Conservation (phyloP, 2,888 invertebrate genomes). For the Cetonia aurata region DNA sequence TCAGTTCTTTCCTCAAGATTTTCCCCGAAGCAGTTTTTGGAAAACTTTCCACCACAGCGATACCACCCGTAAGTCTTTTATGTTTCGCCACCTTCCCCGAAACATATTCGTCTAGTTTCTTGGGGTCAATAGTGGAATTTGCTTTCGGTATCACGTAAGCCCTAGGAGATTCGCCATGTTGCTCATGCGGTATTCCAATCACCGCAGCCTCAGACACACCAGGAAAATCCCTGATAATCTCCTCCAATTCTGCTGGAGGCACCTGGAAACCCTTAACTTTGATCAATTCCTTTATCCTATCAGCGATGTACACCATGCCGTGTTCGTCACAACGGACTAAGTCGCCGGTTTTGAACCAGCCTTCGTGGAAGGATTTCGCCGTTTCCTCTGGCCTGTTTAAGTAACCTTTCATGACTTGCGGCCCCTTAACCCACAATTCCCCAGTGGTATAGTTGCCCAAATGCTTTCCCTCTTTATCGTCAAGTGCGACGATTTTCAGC, state of each 20-base stretch:
- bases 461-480: constrained; percentile 57
- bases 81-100: constrained; percentile 78
- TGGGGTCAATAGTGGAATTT: constrained; percentile 64
- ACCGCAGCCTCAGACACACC: constrained; percentile 84
- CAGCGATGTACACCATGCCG: constrained; percentile 77
- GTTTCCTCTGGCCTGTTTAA: constrained; percentile 81
- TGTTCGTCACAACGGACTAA: constrained; percentile 71
- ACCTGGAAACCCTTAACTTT: constrained; percentile 82
- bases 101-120: constrained; percentile 73
- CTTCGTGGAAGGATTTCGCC: constrained; percentile 74
- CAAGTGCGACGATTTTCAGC: constrained; percentile 72
- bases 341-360: constrained; percentile 84
- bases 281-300: constrained; percentile 85
- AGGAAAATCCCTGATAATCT: constrained; percentile 77
- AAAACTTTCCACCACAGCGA: constrained; percentile 75
- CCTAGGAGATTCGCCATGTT: constrained; percentile 79
- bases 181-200: constrained; percentile 77
- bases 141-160: constrained; percentile 76
- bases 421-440: constrained; percentile 81
- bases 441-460: constrained; percentile 70
- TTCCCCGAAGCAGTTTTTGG: constrained; percentile 86
- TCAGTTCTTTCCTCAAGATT: constrained; percentile 75
- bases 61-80: constrained; percentile 77
- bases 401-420: constrained; percentile 87
- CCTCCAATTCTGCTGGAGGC: constrained; percentile 88